Evolutionary conservation across 2,797 vertebrate species (phyloP).

Genomic region (Amblyraja radiata): DNA sequence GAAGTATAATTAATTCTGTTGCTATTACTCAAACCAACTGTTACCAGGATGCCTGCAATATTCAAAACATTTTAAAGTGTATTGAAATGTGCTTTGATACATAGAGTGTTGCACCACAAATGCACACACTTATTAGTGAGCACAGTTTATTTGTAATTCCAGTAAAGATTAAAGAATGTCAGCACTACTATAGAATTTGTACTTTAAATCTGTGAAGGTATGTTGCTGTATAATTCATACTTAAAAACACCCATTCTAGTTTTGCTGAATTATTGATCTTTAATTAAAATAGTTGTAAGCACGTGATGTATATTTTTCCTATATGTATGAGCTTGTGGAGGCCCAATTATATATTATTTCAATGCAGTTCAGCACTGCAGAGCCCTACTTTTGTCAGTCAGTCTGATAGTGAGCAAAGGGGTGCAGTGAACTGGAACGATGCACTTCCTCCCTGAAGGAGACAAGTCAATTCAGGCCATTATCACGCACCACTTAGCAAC

Average conservation of each 20-base stretch:
- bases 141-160: neutral
- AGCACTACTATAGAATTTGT: neutral
- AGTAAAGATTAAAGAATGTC: neutral
- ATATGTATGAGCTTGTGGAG: neutral
- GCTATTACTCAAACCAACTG: conserved; percentile 60
- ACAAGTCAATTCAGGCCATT: conserved; percentile 14
- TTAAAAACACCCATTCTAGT: neutral
- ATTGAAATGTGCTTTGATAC: neutral
- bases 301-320: neutral
- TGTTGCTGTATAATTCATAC: neutral
- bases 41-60: conserved; percentile 61
- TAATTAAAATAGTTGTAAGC: neutral
- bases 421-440: neutral
- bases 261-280: neutral
- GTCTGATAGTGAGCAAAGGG: neutral
- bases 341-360: neutral
- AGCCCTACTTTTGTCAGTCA: neutral
- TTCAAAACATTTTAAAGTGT: conserved; percentile 42
- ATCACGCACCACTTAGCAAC: conserved; percentile 5
- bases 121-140: neutral
- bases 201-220: neutral
- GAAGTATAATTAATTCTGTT: conserved; percentile 79
- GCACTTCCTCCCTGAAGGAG: conserved; percentile 2
- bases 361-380: neutral
- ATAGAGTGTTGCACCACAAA: neutral